phyloP scores from a whole-genome alignment of 1,140 invertebrate species.

The Hylaeus anthracinus region DNA sequence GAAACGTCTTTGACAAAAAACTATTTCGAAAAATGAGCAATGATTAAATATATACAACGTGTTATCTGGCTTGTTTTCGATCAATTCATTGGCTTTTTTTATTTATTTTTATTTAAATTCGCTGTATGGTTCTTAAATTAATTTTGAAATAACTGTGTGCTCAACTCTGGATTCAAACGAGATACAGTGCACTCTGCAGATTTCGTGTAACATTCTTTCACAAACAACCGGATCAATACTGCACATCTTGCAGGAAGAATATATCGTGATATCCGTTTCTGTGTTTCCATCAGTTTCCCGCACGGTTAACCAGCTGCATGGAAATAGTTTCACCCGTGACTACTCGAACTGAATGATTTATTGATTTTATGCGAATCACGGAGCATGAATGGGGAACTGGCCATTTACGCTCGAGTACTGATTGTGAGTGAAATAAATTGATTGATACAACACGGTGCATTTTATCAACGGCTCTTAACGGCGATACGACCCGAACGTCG shows the following conservation, averaged over 20 bases:
- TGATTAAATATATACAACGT: no score
- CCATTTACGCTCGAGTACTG: conserved; percentile 24
- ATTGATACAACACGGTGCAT: conserved; percentile 54
- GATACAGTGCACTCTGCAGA: neutral
- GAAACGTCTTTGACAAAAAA: no score
- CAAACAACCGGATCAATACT: conserved; percentile 38
- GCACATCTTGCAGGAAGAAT: conserved; percentile 32
- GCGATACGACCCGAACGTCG: conserved; percentile 26
- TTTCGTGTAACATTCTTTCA: conserved; percentile 28
- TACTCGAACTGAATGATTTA: conserved; percentile 31
- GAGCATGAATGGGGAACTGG: conserved; percentile 19
- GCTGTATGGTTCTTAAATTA: neutral
- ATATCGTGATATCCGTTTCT: conserved; percentile 21
- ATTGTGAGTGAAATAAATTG: conserved; percentile 23
- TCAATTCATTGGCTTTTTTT: neutral
- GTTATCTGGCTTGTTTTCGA: no score
- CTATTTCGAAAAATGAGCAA: no score
- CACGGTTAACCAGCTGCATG: neutral
- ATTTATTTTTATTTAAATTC: neutral
- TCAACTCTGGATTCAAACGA: neutral
- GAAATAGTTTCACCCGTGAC: neutral
- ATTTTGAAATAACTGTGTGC: neutral
- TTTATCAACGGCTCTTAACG: conserved; percentile 67
- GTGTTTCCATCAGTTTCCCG: conserved; percentile 6
- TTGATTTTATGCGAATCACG: conserved; percentile 15